Evolutionary conservation across 2,888 invertebrate species (phyloP).

Genomic region (Caenorhabditis sp.): DNA sequence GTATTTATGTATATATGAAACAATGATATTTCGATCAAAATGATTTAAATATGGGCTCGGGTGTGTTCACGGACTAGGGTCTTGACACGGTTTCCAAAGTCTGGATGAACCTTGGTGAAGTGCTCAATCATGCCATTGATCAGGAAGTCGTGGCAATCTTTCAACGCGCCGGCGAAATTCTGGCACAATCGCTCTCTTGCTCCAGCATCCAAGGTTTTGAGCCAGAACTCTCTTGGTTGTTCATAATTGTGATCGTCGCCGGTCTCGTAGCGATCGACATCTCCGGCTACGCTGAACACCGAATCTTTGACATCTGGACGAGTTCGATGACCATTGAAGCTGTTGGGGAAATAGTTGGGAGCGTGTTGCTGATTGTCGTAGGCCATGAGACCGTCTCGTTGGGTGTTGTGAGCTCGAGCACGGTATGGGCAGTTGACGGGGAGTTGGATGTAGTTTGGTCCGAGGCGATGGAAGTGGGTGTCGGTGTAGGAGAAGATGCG

Average conservation of each 20-base stretch:
- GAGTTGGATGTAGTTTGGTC: conserved; percentile 89
- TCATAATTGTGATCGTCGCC: conserved; percentile 88
- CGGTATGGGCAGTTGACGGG: conserved; percentile 86
- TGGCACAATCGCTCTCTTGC: conserved; percentile 80
- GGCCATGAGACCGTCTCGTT: conserved; percentile 85
- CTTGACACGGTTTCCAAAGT: conserved; percentile 35
- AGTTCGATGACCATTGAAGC: conserved; percentile 84
- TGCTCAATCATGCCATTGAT: conserved; percentile 75
- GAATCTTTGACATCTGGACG: conserved; percentile 71
- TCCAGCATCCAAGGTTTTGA: conserved; percentile 81
- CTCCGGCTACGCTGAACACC: conserved; percentile 78
- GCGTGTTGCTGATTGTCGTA: conserved; percentile 82
- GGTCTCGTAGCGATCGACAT: conserved; percentile 82
- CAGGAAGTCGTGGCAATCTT: conserved; percentile 81
- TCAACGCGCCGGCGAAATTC: conserved; percentile 84
- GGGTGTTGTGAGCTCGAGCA: conserved; percentile 78
- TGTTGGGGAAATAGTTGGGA: conserved; percentile 96
- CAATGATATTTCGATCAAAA: too few relatives aligned
- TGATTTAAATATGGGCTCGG: conserved; percentile 28
- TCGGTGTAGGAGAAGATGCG: conserved; percentile 79
- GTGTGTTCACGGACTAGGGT: conserved; percentile 20
- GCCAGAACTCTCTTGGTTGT: conserved; percentile 85
- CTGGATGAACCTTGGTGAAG: conserved; percentile 40
- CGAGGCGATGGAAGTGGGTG: conserved; percentile 89
- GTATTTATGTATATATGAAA: too few relatives aligned